A percentile compares a stretch with the other conserved stretches of the same genome.
These are phyloP conservation scores for Amblyornis subalaris DNA, from an alignment of 2,113 vertebrate species.

Conservation along the genomic window DNA sequence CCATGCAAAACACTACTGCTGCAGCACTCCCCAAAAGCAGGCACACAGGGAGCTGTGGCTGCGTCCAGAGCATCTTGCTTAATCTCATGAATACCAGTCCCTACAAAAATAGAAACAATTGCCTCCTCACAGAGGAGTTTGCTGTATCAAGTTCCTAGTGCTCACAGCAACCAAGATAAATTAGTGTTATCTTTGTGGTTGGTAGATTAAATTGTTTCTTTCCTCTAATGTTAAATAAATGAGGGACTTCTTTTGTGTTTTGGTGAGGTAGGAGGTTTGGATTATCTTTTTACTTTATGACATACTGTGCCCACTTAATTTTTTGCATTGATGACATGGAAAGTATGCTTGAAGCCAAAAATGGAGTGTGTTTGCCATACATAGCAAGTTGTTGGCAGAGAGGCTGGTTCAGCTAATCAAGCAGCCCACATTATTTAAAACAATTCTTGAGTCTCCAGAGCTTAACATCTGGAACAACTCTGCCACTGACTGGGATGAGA, in stretches of 20 bases:
- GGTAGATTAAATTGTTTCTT: not conserved
- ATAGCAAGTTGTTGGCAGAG: not conserved
- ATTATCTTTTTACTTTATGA: not conserved
- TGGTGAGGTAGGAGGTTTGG: not conserved
- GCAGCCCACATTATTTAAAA: not conserved
- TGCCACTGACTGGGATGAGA: not conserved
- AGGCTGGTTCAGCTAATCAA: not conserved
- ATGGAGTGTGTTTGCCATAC: not conserved
- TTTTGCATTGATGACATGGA: not conserved
- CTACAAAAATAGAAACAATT: conserved; percentile 49
- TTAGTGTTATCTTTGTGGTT: not conserved
- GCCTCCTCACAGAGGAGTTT: not conserved
- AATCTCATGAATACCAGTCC: not conserved
- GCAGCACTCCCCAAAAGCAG: not conserved
- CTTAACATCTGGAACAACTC: not conserved
- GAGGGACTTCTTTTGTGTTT: not conserved
- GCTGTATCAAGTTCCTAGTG: conserved; percentile 2
- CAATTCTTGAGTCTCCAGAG: not conserved
- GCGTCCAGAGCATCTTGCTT: not conserved
- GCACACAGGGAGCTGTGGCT: not conserved
- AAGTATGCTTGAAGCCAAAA: not conserved
- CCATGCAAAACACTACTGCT: not conserved
- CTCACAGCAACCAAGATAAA: not conserved
- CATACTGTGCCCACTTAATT: not conserved
- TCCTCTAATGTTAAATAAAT: not conserved